Evolutionary conservation across 1,140 invertebrate species (phyloP).

Genomic region (Teleogryllus occipitalis): DNA sequence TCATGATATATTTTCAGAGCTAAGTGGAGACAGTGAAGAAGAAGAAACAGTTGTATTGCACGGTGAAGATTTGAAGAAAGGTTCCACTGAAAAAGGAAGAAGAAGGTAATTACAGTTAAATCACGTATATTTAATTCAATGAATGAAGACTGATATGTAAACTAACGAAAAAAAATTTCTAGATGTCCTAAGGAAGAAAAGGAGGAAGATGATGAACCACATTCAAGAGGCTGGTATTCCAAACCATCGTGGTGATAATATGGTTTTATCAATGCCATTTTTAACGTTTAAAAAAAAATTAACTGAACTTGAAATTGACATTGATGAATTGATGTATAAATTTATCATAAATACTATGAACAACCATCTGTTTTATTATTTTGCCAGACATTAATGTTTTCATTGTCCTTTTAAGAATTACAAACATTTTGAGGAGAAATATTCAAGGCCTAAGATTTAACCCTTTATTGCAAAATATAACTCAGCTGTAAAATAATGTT

Average conservation of each 20-base stretch:
- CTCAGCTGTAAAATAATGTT: too few relatives aligned
- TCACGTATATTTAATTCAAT: not conserved
- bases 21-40: constrained; percentile 16
- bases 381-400: too few relatives aligned
- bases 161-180: not conserved
- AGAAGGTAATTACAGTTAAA: not conserved
- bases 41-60: constrained; percentile 9
- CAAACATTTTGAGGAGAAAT: too few relatives aligned
- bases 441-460: too few relatives aligned
- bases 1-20: not conserved
- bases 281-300: too few relatives aligned
- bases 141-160: not conserved
- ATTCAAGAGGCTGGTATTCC: not conserved
- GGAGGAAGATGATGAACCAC: not conserved
- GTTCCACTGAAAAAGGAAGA: not conserved
- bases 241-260: not conserved
- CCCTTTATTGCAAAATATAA: too few relatives aligned
- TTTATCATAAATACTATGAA: too few relatives aligned
- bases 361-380: too few relatives aligned
- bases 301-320: too few relatives aligned
- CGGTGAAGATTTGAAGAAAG: constrained; percentile 2
- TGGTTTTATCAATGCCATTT: too few relatives aligned
- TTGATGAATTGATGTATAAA: too few relatives aligned
- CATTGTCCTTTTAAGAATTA: too few relatives aligned
- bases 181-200: not conserved